A percentile compares a stretch with the other conserved stretches of the same genome.
These are phyloP conservation scores for Ptychodera flava DNA, from an alignment of 35 echinoderm and acorn worm species.

Conservation along the genomic window DNA sequence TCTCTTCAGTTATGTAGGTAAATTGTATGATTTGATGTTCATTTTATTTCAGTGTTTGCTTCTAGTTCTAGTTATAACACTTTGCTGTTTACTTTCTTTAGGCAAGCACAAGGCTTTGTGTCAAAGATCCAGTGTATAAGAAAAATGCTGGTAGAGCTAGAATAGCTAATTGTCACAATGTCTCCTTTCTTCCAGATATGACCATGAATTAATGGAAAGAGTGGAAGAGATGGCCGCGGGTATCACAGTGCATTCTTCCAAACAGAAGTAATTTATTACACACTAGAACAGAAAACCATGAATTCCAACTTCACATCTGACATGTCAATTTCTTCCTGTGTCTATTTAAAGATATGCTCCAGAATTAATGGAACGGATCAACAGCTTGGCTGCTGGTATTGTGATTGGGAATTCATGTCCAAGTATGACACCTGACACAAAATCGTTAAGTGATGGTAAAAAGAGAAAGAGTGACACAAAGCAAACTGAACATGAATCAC, in stretches of 20 bases:
- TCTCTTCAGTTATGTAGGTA: too few species aligned
- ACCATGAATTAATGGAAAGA: neutral
- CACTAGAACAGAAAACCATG: neutral
- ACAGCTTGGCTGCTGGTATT: neutral
- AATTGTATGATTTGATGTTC: too few species aligned
- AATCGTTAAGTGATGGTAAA: neutral
- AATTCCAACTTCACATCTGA: neutral
- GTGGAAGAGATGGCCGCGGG: neutral
- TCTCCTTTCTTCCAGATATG: neutral
- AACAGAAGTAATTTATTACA: neutral
- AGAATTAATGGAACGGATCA: slow-evolving; percentile 11
- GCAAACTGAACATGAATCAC: neutral
- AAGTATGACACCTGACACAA: neutral
- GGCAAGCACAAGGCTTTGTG: too few species aligned
- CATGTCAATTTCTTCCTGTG: neutral
- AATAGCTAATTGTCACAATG: too few species aligned
- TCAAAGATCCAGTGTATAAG: too few species aligned
- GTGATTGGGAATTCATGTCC: neutral
- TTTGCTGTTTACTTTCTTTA: too few species aligned
- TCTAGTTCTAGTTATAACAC: too few species aligned
- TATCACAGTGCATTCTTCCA: neutral
- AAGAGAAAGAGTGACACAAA: neutral
- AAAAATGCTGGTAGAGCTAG: too few species aligned
- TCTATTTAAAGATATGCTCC: slow-evolving; percentile 3
- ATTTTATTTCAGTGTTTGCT: too few species aligned